phyloP scores from a whole-genome alignment of 2,888 invertebrate genomes.

The Nephrotoma guestfalica region DNA sequence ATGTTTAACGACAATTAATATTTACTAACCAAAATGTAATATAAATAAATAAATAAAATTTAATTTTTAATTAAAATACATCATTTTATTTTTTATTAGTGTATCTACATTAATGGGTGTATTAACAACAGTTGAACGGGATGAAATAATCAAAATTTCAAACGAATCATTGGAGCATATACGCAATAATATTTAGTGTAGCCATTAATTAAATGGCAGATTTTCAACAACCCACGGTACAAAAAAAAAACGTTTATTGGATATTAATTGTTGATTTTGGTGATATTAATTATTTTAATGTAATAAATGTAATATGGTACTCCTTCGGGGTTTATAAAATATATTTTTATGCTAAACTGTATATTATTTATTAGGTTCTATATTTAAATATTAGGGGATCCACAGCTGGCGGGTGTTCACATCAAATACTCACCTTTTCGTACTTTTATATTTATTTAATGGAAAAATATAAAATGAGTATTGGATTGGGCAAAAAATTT shows the following conservation, averaged over 20 bases:
- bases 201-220: neutral
- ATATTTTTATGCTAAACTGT: no score
- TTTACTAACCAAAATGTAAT: neutral
- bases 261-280: neutral
- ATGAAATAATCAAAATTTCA: neutral
- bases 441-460: no score
- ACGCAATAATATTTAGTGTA: neutral
- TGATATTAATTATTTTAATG: neutral
- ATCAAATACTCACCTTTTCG: no score
- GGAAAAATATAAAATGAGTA: no score
- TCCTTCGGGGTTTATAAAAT: no score
- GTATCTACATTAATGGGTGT: neutral
- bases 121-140: neutral
- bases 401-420: no score
- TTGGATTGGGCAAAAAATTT: no score
- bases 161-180: neutral
- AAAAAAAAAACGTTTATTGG: neutral
- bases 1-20: neutral
- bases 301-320: neutral
- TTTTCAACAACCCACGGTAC: neutral
- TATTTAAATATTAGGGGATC: no score
- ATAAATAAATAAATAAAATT: neutral
- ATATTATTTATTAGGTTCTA: no score
- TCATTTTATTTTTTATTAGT: neutral
- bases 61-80: neutral